Percentiles rank a stretch among this genome's conserved stretches.
Conservation (phyloP, 2,888 invertebrate genomes). For the Tetragnatha montana region DNA sequence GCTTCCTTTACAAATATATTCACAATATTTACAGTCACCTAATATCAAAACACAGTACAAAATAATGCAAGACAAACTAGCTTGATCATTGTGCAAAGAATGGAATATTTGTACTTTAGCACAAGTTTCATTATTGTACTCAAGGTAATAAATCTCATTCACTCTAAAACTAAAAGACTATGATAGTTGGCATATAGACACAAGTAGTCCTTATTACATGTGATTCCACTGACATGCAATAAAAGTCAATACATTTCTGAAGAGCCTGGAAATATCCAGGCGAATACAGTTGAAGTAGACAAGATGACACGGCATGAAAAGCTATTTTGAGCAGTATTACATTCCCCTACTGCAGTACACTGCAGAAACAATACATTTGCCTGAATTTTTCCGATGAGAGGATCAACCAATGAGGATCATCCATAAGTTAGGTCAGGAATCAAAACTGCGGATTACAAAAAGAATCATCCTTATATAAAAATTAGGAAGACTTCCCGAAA, state of each 20-base stretch:
- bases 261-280: not conserved
- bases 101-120: slow-evolving; percentile 65
- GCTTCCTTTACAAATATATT: slow-evolving; percentile 35
- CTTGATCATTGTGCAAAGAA: slow-evolving; percentile 55
- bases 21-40: slow-evolving; percentile 53
- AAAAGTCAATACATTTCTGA: not conserved
- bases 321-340: not conserved
- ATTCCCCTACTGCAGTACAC: not conserved
- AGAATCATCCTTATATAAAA: too few species aligned
- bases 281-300: not conserved
- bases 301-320: not conserved
- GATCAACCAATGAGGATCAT: not conserved
- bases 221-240: slow-evolving; percentile 2
- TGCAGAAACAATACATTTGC: not conserved
- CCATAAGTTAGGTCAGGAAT: too few species aligned
- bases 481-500: not conserved
- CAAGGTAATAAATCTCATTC: slow-evolving; percentile 16
- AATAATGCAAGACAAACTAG: slow-evolving; percentile 44
- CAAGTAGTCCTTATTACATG: slow-evolving; percentile 14
- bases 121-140: slow-evolving; percentile 61
- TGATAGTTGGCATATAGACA: not conserved
- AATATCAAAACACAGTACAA: slow-evolving; percentile 54
- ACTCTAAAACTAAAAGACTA: slow-evolving; percentile 25
- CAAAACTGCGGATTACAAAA: too few species aligned
- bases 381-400: not conserved